Evolutionary conservation across 92 coral and sea anemone species (phyloP).

Genomic region (Bergia sp.): DNA sequence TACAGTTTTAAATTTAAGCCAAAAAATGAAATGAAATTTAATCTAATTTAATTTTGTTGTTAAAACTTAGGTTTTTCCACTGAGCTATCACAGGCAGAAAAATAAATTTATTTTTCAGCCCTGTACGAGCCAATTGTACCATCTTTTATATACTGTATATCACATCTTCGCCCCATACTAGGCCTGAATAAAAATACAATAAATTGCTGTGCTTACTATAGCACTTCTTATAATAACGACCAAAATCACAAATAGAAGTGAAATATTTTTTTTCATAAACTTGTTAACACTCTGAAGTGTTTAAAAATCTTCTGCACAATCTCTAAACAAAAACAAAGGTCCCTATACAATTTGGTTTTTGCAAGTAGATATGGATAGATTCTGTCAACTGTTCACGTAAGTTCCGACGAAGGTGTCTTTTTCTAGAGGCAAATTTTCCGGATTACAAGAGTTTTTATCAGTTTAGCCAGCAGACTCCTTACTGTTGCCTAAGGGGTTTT

Average conservation of each 20-base stretch:
- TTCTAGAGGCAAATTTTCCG: slow-evolving; percentile 2
- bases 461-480: background rate
- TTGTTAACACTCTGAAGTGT: background rate
- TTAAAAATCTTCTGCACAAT: background rate
- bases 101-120: no score
- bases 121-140: no score
- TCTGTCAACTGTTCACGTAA: background rate
- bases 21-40: no score
- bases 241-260: background rate
- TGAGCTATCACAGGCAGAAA: no score
- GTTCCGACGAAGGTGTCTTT: background rate
- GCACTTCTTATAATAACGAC: no score
- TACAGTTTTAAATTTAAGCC: no score
- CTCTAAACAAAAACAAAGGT: background rate
- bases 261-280: background rate
- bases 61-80: no score
- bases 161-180: background rate
- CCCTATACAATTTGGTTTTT: background rate
- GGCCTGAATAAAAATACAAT: background rate
- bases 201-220: no score
- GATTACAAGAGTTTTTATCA: slow-evolving; percentile 1
- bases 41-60: no score
- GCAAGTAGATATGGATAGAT: background rate
- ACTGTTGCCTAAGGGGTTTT: slow-evolving; percentile 11
- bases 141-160: no score